Evolutionary conservation across 2,888 invertebrate species (phyloP).

Genomic region (Melanostoma scalare): DNA sequence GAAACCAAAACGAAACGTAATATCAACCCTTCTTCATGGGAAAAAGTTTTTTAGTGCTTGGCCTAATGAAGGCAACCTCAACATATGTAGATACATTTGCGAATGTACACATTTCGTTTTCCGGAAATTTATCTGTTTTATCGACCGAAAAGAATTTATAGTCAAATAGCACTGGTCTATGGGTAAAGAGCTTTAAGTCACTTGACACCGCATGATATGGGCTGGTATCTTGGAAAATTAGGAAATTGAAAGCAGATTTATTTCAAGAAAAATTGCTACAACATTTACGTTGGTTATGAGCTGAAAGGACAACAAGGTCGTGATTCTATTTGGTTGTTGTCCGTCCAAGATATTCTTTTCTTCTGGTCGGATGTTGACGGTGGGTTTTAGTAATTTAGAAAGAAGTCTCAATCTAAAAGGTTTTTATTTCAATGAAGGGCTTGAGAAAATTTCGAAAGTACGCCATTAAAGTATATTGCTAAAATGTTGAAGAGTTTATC

Average conservation of each 20-base stretch:
- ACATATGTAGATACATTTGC: not conserved
- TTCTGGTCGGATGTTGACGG: not conserved
- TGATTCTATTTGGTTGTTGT: conserved; percentile 39
- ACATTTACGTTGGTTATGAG: conserved; percentile 21
- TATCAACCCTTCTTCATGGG: conserved; percentile 12
- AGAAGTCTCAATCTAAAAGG: conserved; percentile 20
- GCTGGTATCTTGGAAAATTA: conserved; percentile 52
- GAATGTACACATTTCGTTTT: conserved; percentile 14
- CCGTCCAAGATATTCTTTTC: not conserved
- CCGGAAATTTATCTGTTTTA: conserved; percentile 56
- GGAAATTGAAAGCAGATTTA: conserved; percentile 60
- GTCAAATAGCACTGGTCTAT: conserved; percentile 11
- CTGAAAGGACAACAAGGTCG: conserved; percentile 34
- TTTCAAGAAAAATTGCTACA: conserved; percentile 25
- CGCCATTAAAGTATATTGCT: conserved; percentile 20
- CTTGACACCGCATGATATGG: conserved; percentile 12
- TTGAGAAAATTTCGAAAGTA: not conserved
- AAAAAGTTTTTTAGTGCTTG: not conserved
- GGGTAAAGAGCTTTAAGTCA: conserved; percentile 15
- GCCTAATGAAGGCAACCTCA: not conserved
- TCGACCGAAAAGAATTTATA: conserved; percentile 59
- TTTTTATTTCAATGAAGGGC: conserved; percentile 14
- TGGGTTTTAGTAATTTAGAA: conserved; percentile 5
- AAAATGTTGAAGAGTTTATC: conserved; percentile 10
- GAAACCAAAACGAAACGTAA: conserved; percentile 13